phyloP scores from a whole-genome alignment of 2,797 vertebrate species.

The Eulemur albifrons region DNA sequence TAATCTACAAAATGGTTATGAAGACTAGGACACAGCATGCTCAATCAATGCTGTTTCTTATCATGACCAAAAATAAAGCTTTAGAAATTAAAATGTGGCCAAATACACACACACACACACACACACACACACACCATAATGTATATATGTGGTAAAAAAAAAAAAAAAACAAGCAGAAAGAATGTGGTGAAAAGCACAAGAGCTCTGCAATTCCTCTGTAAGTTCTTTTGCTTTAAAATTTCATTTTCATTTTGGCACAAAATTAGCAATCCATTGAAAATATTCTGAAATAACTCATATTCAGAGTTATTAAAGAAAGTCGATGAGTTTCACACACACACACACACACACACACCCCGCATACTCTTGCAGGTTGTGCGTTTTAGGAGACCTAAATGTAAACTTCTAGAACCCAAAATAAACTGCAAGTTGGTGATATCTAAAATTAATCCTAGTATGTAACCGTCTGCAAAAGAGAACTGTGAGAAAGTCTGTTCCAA shows the following conservation, averaged over 20 bases:
- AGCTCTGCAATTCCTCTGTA: background rate
- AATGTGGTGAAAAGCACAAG: background rate
- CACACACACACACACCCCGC: background rate
- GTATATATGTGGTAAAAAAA: background rate
- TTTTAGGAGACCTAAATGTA: constrained; percentile 46
- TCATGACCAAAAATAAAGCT: background rate
- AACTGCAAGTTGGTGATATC: constrained; percentile 13
- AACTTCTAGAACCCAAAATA: constrained; percentile 61
- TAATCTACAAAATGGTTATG: background rate
- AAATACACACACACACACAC: background rate
- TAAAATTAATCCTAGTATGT: constrained; percentile 64
- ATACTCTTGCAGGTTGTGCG: background rate
- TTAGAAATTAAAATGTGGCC: background rate
- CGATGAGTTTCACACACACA: background rate
- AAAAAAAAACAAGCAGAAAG: background rate
- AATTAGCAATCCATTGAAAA: background rate
- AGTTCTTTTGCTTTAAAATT: constrained; percentile 4
- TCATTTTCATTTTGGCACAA: constrained; percentile 18
- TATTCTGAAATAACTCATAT: constrained; percentile 20
- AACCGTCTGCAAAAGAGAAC: constrained; percentile 40
- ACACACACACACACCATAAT: background rate
- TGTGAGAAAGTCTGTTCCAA: background rate
- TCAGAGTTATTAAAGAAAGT: constrained; percentile 52
- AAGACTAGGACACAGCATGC: background rate
- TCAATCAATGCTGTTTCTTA: background rate